Percentiles rank a stretch among this genome's conserved stretches.
These are phyloP conservation scores for Gopherus flavomarginatus DNA, from an alignment of 2,113 vertebrate genomes.

Conservation along the genomic window DNA sequence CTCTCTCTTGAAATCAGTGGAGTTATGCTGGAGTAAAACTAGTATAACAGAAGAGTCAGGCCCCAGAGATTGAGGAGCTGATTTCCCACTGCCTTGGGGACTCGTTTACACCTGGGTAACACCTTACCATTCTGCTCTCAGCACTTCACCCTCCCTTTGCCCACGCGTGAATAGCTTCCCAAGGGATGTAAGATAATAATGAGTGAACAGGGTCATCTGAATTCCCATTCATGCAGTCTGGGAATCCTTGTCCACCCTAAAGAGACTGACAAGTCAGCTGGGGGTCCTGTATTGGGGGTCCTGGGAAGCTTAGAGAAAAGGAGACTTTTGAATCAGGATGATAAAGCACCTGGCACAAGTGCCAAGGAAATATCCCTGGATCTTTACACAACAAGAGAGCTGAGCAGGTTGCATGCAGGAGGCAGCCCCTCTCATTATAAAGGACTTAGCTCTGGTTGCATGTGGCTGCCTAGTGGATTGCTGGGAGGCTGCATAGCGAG, in stretches of 20 bases:
- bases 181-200: background rate
- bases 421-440: background rate
- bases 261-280: background rate
- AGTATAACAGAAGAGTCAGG: background rate
- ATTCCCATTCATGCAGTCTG: background rate
- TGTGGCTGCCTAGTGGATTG: background rate
- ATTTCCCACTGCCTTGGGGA: background rate
- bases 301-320: background rate
- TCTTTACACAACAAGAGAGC: background rate
- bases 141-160: background rate
- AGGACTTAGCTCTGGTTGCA: background rate
- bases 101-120: background rate
- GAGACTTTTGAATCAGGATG: too few species aligned
- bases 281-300: background rate
- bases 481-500: background rate
- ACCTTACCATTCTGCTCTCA: background rate
- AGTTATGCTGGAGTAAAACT: background rate
- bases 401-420: accelerated
- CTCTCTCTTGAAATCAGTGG: accelerated
- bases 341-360: background rate
- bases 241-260: background rate
- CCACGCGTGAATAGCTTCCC: background rate
- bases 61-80: background rate
- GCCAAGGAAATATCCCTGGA: background rate
- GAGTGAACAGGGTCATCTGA: background rate